A percentile compares a stretch with the other conserved stretches of the same genome.
These are phyloP conservation scores for Helicoverpa zea DNA, from an alignment of 1,140 invertebrate genomes.

Conservation along the genomic window DNA sequence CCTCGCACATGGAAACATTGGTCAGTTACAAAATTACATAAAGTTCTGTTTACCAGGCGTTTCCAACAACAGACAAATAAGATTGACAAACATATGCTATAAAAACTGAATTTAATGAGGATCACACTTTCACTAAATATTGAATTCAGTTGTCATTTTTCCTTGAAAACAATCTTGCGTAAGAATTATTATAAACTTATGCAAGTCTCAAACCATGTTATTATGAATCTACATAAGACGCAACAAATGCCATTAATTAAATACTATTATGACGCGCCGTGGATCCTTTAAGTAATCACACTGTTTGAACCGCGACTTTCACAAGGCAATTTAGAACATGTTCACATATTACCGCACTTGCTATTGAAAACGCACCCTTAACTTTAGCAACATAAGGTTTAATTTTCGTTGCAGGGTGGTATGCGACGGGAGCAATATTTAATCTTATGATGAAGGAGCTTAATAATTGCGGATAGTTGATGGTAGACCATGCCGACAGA, in stretches of 20 bases:
- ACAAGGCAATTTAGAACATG: conserved; percentile 9
- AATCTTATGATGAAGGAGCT: conserved; percentile 14
- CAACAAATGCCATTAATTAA: background rate
- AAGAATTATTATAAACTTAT: too few species aligned
- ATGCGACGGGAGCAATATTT: conserved; percentile 3
- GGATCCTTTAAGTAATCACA: background rate
- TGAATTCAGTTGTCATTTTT: too few species aligned
- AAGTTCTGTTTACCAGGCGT: too few species aligned
- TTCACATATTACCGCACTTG: background rate
- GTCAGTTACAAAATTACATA: too few species aligned
- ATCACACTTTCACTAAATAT: background rate
- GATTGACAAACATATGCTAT: too few species aligned
- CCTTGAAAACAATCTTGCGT: too few species aligned
- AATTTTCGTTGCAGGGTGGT: background rate
- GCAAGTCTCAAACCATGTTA: background rate
- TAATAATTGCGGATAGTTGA: background rate
- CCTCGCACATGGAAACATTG: too few species aligned
- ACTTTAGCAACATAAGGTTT: background rate
- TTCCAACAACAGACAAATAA: too few species aligned
- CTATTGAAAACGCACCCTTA: background rate
- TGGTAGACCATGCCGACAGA: background rate
- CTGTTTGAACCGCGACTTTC: background rate
- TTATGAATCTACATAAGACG: background rate
- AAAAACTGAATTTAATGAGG: too few species aligned
- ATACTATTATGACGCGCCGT: background rate